phyloP scores from a whole-genome alignment of 1,140 invertebrate genomes.

The Penaeus vannamei region DNA sequence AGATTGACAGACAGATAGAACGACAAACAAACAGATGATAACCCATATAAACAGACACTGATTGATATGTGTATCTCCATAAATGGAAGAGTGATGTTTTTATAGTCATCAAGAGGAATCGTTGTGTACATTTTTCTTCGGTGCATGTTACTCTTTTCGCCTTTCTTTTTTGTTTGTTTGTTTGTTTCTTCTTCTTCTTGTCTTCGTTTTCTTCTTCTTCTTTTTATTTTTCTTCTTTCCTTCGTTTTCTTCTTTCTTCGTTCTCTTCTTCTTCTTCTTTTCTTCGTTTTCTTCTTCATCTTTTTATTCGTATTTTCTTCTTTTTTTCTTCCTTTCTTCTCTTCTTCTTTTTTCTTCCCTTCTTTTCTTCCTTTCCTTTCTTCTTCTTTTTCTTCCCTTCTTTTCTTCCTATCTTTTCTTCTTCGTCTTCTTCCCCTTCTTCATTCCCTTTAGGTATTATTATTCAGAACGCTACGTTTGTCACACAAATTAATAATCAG shows the following conservation, averaged over 20 bases:
- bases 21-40: too few relatives aligned
- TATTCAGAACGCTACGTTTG: too few relatives aligned
- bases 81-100: background rate
- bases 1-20: too few relatives aligned
- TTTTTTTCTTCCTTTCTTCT: slow-evolving; percentile 14
- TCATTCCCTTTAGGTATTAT: background rate
- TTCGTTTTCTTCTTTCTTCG: background rate
- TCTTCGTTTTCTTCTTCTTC: slow-evolving; percentile 6
- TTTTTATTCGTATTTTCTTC: too few relatives aligned
- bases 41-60: too few relatives aligned
- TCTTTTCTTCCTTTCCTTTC: slow-evolving; percentile 13
- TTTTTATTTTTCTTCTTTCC: slow-evolving; percentile 5
- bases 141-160: background rate
- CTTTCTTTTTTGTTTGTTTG: background rate
- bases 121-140: background rate
- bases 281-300: too few relatives aligned
- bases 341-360: too few relatives aligned
- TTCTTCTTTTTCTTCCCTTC: slow-evolving; percentile 13
- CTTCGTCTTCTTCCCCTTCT: background rate
- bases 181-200: too few relatives aligned
- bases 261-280: slow-evolving; percentile 14
- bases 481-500: too few relatives aligned
- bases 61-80: too few relatives aligned
- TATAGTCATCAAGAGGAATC: background rate
- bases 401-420: slow-evolving; percentile 6